Evolutionary conservation across 2,113 vertebrate genomes (phyloP).

Genomic region (Centrocercus urophasianus): DNA sequence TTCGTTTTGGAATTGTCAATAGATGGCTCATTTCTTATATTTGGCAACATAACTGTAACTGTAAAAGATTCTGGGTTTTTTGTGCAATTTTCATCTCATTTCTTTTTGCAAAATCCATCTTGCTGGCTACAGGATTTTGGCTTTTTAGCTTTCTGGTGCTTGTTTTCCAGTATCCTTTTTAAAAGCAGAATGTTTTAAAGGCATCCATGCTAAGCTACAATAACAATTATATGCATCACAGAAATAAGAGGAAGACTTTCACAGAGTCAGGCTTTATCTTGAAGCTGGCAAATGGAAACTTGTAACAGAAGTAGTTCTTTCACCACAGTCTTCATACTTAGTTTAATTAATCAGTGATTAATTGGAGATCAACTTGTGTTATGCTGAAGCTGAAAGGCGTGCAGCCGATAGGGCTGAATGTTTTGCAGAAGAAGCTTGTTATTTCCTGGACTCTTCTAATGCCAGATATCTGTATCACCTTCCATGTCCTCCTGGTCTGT

Average conservation of each 20-base stretch:
- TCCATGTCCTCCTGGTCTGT: not conserved
- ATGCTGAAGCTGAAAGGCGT: not conserved
- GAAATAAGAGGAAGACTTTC: not conserved
- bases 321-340: not conserved
- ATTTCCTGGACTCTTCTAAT: not conserved
- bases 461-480: not conserved
- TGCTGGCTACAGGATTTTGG: not conserved
- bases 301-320: not conserved
- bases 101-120: not conserved
- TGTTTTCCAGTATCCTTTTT: not conserved
- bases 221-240: not conserved
- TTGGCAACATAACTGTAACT: slow-evolving; percentile 1
- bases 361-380: not conserved
- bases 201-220: not conserved
- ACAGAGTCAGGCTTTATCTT: not conserved
- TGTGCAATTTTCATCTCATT: slow-evolving; percentile 11
- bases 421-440: not conserved
- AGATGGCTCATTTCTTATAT: slow-evolving; percentile 13
- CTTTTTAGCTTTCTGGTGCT: not conserved
- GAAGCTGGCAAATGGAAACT: not conserved
- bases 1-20: slow-evolving; percentile 39
- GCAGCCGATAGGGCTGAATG: not conserved
- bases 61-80: not conserved
- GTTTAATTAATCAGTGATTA: not conserved
- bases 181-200: not conserved